phyloP scores from a whole-genome alignment of 2,797 vertebrate genomes.

The Onychomys arenicola region DNA sequence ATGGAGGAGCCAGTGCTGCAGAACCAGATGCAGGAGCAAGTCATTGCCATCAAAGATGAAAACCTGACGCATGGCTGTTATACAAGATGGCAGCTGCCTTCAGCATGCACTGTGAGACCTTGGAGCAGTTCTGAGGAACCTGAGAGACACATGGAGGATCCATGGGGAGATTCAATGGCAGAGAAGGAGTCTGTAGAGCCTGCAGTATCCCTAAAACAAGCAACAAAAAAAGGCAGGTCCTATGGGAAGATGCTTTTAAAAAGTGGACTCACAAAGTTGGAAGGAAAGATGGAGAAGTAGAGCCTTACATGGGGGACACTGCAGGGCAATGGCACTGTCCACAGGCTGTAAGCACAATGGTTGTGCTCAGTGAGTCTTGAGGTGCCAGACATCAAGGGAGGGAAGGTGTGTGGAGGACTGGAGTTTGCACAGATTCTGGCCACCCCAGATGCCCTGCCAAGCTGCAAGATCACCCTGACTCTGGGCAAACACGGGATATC shows the following conservation, averaged over 20 bases:
- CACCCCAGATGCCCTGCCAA: background rate
- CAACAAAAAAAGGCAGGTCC: background rate
- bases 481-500: background rate
- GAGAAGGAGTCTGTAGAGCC: background rate
- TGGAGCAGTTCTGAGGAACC: background rate
- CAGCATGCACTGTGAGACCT: background rate
- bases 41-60: background rate
- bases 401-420: too few relatives aligned
- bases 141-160: background rate
- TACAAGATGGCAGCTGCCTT: background rate
- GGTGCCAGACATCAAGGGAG: background rate
- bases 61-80: background rate
- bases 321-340: background rate
- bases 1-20: background rate
- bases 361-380: too few relatives aligned
- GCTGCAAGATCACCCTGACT: background rate
- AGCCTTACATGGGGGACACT: background rate
- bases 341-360: background rate
- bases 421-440: background rate
- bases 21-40: background rate
- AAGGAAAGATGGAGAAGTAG: background rate
- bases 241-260: too few relatives aligned
- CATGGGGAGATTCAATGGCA: background rate
- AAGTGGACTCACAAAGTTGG: background rate
- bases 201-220: background rate